Evolutionary conservation across 2,888 invertebrate species (phyloP), one percentile per base, ranked within the genome.

Genomic region (Unio pictorum): DNA sequence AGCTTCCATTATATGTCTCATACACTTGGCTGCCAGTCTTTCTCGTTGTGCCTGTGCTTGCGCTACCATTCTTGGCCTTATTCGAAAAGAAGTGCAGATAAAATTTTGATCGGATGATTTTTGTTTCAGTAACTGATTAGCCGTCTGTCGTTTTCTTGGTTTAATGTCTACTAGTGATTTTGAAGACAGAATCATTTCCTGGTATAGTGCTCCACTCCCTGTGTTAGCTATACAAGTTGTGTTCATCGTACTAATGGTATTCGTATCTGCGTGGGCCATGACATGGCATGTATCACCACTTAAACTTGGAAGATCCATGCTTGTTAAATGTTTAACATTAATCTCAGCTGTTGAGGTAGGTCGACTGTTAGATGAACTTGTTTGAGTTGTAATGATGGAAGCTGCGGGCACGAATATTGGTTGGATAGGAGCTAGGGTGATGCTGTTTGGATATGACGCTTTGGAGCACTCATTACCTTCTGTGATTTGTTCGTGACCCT

Each of bases 11-110:
- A 74, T 72, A 23, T 69, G 70, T 57, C 61, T 65, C 4, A 60
- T 58, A 28, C 57, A 34, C 60, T 68, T 72, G 28, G 65, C 67
- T 20, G 70, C 73, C 61, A 69, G 56, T 64, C 76, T 59, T 55
- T 76, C 76, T n/a, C 68, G 58, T 60, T 76, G 74, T 61, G 76
- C 76, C 55, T 76, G 74, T 15, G 76, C 76, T 56, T 76, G 76
- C 1, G 76, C 76, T n/a, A 76, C 76, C 26, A 76, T 60, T 11
- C 76, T 66, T n/a, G 76, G 76, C 34, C 76, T 64, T 54, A 76
- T 76, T 71, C 82, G 78, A 64, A 86, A 86, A 18, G 85, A 84
- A 0, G 85, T 84, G 69, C 84, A 86, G 55, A 85, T 73, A 64
- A 86, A 85, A 64, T 85, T 83, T 28, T 83, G 69, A 45, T 77